These are phyloP conservation scores for Drosophila elegans DNA, from an alignment of 1,140 invertebrate genomes.

Conservation along the genomic window DNA sequence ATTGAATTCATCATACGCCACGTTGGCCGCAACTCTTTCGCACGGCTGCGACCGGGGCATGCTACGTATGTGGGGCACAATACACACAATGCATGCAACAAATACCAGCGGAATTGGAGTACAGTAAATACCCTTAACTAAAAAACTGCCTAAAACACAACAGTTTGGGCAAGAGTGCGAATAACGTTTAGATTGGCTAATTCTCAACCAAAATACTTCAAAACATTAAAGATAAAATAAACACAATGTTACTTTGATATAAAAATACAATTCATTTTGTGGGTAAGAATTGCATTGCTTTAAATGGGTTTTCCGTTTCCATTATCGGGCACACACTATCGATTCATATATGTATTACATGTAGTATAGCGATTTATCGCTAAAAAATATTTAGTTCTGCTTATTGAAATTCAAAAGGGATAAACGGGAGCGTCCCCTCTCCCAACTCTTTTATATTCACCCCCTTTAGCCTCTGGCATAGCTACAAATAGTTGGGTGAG, in stretches of 20 bases:
- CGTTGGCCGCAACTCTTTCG: conserved; percentile 58
- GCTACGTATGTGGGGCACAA: conserved; percentile 55
- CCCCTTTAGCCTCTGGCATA: background rate
- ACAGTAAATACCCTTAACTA: conserved; percentile 12
- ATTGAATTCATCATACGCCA: conserved; percentile 78
- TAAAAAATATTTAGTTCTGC: conserved; percentile 61
- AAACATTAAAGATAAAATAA: background rate
- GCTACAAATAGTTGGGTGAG: conserved; percentile 42
- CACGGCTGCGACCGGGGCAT: conserved; percentile 52
- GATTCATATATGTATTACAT: conserved; percentile 36
- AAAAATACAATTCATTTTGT: too few species aligned
- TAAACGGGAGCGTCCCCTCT: conserved; percentile 27
- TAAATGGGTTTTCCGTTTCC: background rate
- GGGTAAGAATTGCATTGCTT: background rate
- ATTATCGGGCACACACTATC: conserved; percentile 22
- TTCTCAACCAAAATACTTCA: too few species aligned
- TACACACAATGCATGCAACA: conserved; percentile 46
- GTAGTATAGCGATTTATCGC: conserved; percentile 64
- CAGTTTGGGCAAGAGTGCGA: too few species aligned
- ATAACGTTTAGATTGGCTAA: too few species aligned
- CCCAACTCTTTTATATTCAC: background rate
- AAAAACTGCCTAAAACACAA: too few species aligned
- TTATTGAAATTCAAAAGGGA: conserved; percentile 75
- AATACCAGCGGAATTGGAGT: conserved; percentile 38
- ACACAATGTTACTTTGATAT: too few species aligned